Evolutionary conservation across 2,797 vertebrate genomes (phyloP), one percentile per base, ranked within the genome.

Genomic region (Thaleichthys pacificus): DNA sequence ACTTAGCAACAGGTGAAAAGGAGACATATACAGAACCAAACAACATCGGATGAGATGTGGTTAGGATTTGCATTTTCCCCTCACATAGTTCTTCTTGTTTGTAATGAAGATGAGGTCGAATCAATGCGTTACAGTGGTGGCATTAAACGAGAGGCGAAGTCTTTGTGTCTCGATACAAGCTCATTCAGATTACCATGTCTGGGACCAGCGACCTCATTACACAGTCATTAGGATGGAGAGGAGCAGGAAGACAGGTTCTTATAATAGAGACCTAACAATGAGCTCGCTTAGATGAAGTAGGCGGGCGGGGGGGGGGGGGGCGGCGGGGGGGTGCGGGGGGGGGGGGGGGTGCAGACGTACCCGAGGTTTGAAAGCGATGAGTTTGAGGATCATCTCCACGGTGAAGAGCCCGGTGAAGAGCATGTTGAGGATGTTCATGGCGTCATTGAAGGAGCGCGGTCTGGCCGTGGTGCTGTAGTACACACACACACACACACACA

Each of bases 391-490:
- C 97, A 99, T 99, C 92, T 99, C 98, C 77, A 99, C 97, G 0
- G 98, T 99, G 93, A 99, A 99, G 84, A 99, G 96, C 65, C 97
- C 97, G 0, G 98, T 99, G 94, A 99, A 99, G 77, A 99, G 94
- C 98, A 99, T 99, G 92, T 99, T 99, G 85, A 99, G 96, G 85
- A 99, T 96, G 75, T 99, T 98, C 98, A 99, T 99, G 89, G 98
- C 98, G 75, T 97, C 94, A 81, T 97, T 96, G 91, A 99, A 95
- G 90, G 86, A 93, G 86, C 87, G 89, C 82, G 95, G 95, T 96
- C 91, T 95, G 94, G 58, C 93, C 93, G 72, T 95, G 91, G 84
- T 95, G 94, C 93, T 95, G 86, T 67, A 79, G 79, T 7, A 54
- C 5, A 63, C 26, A 68, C 68, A 70, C 61, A 72, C 24, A 42